Conservation (phyloP, 2,888 invertebrate genomes). For the Cantharis rustica region DNA sequence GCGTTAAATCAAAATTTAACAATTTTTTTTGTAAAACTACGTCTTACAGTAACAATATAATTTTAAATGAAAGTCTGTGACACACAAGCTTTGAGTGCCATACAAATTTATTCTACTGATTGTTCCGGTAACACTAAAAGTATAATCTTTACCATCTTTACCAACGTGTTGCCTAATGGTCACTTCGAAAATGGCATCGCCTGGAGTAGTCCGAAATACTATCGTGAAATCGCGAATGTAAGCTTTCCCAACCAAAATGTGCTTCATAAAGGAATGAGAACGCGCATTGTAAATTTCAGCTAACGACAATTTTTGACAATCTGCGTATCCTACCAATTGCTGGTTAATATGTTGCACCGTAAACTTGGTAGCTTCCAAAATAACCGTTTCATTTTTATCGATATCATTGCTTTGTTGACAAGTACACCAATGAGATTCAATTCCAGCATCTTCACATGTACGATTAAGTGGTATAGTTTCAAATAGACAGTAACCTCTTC, state of each 20-base stretch:
- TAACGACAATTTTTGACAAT: constrained; percentile 70
- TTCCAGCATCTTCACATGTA: constrained; percentile 77
- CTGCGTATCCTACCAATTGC: constrained; percentile 63
- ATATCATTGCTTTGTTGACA: constrained; percentile 73
- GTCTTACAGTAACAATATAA: constrained; percentile 36
- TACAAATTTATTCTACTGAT: constrained; percentile 80
- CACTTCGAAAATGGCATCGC: constrained; percentile 78
- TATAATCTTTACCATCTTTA: constrained; percentile 47
- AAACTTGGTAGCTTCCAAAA: constrained; percentile 64
- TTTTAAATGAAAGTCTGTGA: constrained; percentile 74
- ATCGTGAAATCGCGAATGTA: constrained; percentile 67
- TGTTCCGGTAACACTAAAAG: constrained; percentile 67
- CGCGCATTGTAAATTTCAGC: constrained; percentile 69
- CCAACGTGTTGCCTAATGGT: constrained; percentile 61
- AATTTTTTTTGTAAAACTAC: not conserved
- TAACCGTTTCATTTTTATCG: constrained; percentile 59
- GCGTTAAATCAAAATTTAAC: not conserved
- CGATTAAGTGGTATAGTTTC: constrained; percentile 70
- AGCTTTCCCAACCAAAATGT: constrained; percentile 50
- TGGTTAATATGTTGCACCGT: constrained; percentile 70
- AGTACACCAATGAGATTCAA: constrained; percentile 87
- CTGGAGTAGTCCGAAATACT: constrained; percentile 68
- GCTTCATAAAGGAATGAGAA: constrained; percentile 60
- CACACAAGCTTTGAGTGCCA: constrained; percentile 79
- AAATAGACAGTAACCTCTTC: constrained; percentile 77